Evolutionary conservation across 2,888 invertebrate genomes (phyloP).

Genomic region (Ectemnius lituratus): DNA sequence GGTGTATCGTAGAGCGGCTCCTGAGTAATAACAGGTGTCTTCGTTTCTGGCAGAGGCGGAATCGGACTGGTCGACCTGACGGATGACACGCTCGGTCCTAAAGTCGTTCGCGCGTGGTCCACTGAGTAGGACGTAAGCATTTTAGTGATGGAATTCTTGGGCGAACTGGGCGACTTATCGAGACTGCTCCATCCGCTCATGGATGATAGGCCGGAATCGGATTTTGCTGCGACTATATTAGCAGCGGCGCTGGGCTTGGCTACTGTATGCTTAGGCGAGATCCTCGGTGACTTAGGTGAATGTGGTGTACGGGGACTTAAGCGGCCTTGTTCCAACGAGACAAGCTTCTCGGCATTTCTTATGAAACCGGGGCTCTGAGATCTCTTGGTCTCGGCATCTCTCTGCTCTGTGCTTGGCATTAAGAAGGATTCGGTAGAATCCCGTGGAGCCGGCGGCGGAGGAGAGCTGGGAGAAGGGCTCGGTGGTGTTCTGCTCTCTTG

Average conservation of each 20-base stretch:
- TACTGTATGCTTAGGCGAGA: conserved; percentile 83
- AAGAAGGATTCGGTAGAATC: conserved; percentile 80
- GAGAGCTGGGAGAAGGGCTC: conserved; percentile 82
- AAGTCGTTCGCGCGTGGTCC: conserved; percentile 65
- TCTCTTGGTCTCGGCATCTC: conserved; percentile 64
- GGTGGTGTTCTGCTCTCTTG: conserved; percentile 78
- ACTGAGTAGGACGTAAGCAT: conserved; percentile 71
- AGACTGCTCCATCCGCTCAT: conserved; percentile 93
- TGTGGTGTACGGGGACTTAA: conserved; percentile 82
- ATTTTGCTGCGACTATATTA: conserved; percentile 87
- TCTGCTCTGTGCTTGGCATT: conserved; percentile 71
- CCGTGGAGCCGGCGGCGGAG: conserved; percentile 90
- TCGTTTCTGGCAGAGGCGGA: conserved; percentile 68
- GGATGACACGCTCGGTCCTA: conserved; percentile 61
- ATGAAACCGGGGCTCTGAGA: conserved; percentile 77
- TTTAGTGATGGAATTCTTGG: conserved; percentile 81
- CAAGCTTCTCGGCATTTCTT: conserved; percentile 72
- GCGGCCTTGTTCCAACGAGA: conserved; percentile 79
- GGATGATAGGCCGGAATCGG: conserved; percentile 91
- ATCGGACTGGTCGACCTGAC: conserved; percentile 67
- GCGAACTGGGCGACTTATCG: conserved; percentile 91
- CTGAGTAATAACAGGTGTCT: conserved; percentile 59
- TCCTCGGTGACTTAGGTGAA: conserved; percentile 86
- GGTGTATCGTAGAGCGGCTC: conserved; percentile 75
- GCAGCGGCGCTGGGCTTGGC: conserved; percentile 80